A percentile compares a stretch with the other conserved stretches of the same genome.
phyloP scores from a whole-genome alignment of 2,888 invertebrate species.

The Xiphydria camelus region DNA sequence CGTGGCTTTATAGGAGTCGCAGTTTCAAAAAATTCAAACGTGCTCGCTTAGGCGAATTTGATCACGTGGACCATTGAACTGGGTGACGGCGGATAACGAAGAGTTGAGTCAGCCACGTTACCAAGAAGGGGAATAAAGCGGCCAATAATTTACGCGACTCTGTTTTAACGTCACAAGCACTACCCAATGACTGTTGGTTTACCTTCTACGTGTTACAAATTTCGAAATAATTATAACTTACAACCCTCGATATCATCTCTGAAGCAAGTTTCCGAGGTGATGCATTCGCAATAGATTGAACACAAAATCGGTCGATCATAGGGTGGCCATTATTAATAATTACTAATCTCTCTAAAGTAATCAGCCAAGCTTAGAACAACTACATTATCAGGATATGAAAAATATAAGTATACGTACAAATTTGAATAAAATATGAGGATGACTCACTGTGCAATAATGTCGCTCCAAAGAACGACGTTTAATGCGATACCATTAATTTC shows the following conservation, averaged over 20 bases:
- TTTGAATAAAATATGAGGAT: too few species aligned
- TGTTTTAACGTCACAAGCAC: not conserved
- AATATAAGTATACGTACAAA: too few species aligned
- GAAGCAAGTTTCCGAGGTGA: too few species aligned
- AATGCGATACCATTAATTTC: too few species aligned
- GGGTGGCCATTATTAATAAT: too few species aligned
- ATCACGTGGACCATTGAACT: slow-evolving; percentile 37
- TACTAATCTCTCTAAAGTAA: too few species aligned
- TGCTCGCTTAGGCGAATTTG: slow-evolving; percentile 31
- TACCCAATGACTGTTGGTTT: slow-evolving; percentile 1
- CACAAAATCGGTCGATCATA: too few species aligned
- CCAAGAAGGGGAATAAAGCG: not conserved
- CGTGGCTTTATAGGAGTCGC: slow-evolving; percentile 48
- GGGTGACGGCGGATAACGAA: slow-evolving; percentile 41
- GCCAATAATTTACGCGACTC: slow-evolving; percentile 4
- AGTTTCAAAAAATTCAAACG: slow-evolving; percentile 40
- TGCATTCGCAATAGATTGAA: too few species aligned
- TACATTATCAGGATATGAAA: too few species aligned
- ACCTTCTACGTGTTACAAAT: not conserved
- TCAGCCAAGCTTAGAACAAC: too few species aligned
- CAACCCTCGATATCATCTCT: slow-evolving; percentile 1
- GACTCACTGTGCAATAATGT: too few species aligned
- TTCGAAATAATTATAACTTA: not conserved
- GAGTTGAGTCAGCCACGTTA: slow-evolving; percentile 48
- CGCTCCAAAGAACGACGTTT: too few species aligned